phyloP scores from a whole-genome alignment of 2,888 invertebrate genomes.

The Ornithoptera alexandrae region DNA sequence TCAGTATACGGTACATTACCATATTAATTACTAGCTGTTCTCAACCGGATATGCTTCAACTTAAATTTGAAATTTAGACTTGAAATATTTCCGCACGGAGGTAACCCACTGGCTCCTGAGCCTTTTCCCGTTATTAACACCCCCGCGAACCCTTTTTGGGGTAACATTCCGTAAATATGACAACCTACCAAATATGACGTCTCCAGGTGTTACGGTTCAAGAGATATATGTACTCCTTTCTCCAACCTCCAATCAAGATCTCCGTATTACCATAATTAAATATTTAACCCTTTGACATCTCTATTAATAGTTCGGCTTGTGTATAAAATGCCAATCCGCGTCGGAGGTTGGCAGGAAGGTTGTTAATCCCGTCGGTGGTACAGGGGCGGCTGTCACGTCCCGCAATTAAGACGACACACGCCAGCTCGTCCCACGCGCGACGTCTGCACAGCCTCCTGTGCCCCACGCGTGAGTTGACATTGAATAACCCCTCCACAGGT shows the following conservation, averaged over 20 bases:
- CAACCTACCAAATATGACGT: no score
- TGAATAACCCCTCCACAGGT: no score
- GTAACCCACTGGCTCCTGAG: no score
- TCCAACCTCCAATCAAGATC: slow-evolving; percentile 5
- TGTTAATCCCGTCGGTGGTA: slow-evolving; percentile 1
- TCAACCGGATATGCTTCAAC: no score
- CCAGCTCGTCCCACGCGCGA: slow-evolving; percentile 18
- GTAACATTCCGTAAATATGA: no score
- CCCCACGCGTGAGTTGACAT: not conserved
- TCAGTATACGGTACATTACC: no score
- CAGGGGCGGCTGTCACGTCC: slow-evolving; percentile 8
- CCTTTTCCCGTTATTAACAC: no score
- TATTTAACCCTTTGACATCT: slow-evolving; percentile 9
- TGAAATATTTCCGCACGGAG: no score
- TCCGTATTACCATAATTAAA: slow-evolving; percentile 5
- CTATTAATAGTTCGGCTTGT: slow-evolving; percentile 8
- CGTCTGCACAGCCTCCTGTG: not conserved
- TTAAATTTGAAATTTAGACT: no score
- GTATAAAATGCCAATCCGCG: slow-evolving; percentile 5
- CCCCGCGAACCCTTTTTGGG: no score
- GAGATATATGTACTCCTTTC: not conserved
- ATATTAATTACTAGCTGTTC: no score
- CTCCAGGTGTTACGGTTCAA: no score
- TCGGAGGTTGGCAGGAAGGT: slow-evolving; percentile 1
- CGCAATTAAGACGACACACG: slow-evolving; percentile 23